phyloP scores from a whole-genome alignment of 2,888 invertebrate species.

The Noctuana brunneofusca region DNA sequence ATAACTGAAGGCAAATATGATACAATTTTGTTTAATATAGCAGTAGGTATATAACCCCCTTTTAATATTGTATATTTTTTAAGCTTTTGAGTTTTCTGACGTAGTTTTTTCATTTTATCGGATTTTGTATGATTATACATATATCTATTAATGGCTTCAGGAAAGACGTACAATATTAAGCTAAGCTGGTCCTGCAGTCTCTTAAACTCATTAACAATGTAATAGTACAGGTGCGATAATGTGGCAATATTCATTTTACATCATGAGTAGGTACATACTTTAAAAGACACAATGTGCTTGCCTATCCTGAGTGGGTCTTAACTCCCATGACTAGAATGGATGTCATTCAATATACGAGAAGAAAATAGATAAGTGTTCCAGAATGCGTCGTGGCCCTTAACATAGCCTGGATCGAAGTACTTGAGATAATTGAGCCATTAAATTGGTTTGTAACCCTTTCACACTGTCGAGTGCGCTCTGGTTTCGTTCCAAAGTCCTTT shows the following conservation, averaged over 20 bases:
- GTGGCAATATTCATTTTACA: neutral
- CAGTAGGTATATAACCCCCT: too few relatives aligned
- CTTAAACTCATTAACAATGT: too few relatives aligned
- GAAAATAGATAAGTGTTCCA: slow-evolving; percentile 53
- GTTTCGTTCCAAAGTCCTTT: slow-evolving; percentile 56
- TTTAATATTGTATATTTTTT: too few relatives aligned
- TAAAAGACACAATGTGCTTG: neutral
- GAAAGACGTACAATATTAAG: too few relatives aligned
- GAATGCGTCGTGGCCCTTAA: slow-evolving; percentile 52
- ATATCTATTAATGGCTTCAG: too few relatives aligned
- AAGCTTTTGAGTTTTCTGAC: too few relatives aligned
- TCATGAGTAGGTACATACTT: neutral
- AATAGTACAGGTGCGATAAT: neutral
- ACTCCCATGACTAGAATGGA: slow-evolving; percentile 41
- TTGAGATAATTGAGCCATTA: slow-evolving; percentile 80
- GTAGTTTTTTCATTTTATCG: too few relatives aligned
- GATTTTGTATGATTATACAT: too few relatives aligned
- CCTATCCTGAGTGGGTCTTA: neutral
- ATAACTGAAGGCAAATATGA: too few relatives aligned
- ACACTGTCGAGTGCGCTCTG: slow-evolving; percentile 64
- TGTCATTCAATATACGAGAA: slow-evolving; percentile 43
- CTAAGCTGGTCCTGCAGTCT: too few relatives aligned
- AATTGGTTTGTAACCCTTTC: slow-evolving; percentile 68
- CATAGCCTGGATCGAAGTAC: slow-evolving; percentile 58
- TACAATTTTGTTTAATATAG: too few relatives aligned